Evolutionary conservation across 2,797 vertebrate species (phyloP), one percentile per base, ranked within the genome.

Genomic region (Enoplosus armatus): DNA sequence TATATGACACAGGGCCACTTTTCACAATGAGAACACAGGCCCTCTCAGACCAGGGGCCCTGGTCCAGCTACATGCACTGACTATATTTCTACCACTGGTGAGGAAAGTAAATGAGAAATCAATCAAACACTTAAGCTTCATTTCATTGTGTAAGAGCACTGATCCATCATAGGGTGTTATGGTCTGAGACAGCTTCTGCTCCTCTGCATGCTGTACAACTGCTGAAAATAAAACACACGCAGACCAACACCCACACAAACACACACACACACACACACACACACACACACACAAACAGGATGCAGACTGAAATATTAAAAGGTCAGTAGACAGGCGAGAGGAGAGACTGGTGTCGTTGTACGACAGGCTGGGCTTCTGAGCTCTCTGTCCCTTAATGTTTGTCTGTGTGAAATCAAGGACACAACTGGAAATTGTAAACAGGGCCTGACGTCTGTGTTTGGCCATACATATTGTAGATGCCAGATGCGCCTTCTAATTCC

Each of bases 251-350:
- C 68, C 1, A 85, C 18, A 75, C 12, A 59, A n/a, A 47, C 66
- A 77, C 20, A 87, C 73, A 63, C 51, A 66, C 14, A 80, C 35
- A 65, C 12, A 73, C 8, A 78, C 41, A 73, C 16, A 71, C 1
- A 85, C 18, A 75, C 29, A 68, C 1, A 62, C 33, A 82, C 15
- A 79, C 75, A 77, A 65, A 77, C 66, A 71, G 51, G 72, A 75
- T 53, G 39, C 71, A 70, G 51, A 80, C 71, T 83, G 73, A 93
- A 92, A 93, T 92, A 93, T 87, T 88, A 91, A 91, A 93, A 93
- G 92, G 91, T 94, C 90, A 94, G 70, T 3, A 45, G 58, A 85
- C 61, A 86, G 71, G 80, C 75, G 80, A 77, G 79, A 82, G 83
- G 81, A 83, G 69, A 87, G 77, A 70, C 68, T 64, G 66, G 84